Base-by-base conservation (phyloP, 1,140 invertebrate genomes). In the Bombus confusus region DNA sequence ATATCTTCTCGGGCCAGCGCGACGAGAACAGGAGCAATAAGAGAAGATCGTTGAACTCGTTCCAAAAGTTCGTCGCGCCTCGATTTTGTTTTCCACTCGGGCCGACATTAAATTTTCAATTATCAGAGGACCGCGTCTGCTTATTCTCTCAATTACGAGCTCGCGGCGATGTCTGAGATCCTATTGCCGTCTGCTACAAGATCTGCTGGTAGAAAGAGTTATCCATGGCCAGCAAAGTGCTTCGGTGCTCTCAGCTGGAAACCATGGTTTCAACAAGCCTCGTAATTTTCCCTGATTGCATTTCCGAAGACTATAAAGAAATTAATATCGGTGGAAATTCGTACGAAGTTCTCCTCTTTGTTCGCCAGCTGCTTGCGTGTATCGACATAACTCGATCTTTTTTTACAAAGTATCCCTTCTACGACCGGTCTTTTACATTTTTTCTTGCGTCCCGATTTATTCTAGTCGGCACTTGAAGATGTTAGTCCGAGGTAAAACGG, bases 81-180 rank as follows among this genome's bases (percentile, higher is more conserved):
- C 72, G 79, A 87, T 89, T 88, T 89, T 88, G 83, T 91, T 89
- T 87, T 68, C 69, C 34, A 13, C 37, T 78, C 52, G 62, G 37
- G 37, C 18, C 75, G 72, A 83, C 88, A 76, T 84, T 83, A 80
- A 87, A 86, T 86, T 87, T 91, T 88, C 80, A 91, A 91, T 90
- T 88, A 86, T 77, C 82, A 34, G 62, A 34, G 10, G 57, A 4
- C 43, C 43, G 39, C 47, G n/a, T 52, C 62, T 34, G 57, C 66
- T 85, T 87, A 69, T 87, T 88, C 74, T 77, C 74, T 52, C 85
- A 52, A 83, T 79, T 64, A 83, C 22, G 69, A 39, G 25, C 37
- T 59, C 41, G 28, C 57, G 25, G 43, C 31, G 25, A 12, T n/a
- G 15, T 57, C 8, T 57, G 13, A n/a, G 41, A 79, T 84, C 66